Percentiles rank a stretch among this genome's conserved stretches.
Conservation (phyloP, 2,888 invertebrate species). For the Aphidius colemani region DNA sequence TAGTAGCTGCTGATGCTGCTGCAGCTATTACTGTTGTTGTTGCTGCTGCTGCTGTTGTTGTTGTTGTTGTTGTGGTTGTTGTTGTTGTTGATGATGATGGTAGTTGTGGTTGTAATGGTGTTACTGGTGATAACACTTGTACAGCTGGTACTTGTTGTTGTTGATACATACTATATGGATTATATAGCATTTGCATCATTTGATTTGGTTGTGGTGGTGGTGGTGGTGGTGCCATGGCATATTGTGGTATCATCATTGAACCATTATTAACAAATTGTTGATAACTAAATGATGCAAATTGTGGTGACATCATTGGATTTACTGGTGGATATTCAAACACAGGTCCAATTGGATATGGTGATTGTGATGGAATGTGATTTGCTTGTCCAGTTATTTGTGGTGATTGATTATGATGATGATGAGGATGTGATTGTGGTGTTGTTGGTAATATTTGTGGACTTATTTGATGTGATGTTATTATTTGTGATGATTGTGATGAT, state of each 20-base stretch:
- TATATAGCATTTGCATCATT: constrained; percentile 62
- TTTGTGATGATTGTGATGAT: constrained; percentile 47
- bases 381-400: constrained; percentile 39
- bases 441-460: constrained; percentile 43
- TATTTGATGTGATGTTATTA: no score
- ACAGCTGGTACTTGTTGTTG: constrained; percentile 63
- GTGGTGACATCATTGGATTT: constrained; percentile 54
- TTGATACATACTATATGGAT: constrained; percentile 63
- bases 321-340: constrained; percentile 57
- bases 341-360: constrained; percentile 54
- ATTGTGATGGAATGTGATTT: constrained; percentile 44
- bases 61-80: background rate
- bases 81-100: constrained; percentile 36
- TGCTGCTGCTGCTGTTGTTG: constrained; percentile 9
- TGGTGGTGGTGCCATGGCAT: constrained; percentile 61
- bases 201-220: constrained; percentile 49
- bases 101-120: constrained; percentile 45
- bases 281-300: constrained; percentile 63
- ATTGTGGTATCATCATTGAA: constrained; percentile 63
- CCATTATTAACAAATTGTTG: constrained; percentile 66
- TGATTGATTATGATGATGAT: constrained; percentile 7
- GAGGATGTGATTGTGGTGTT: constrained; percentile 17
- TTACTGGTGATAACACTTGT: constrained; percentile 62
- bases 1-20: constrained; percentile 34
- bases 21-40: constrained; percentile 8